Evolutionary conservation across 2,888 invertebrate genomes (phyloP).

Genomic region (Cerastoderma edule): DNA sequence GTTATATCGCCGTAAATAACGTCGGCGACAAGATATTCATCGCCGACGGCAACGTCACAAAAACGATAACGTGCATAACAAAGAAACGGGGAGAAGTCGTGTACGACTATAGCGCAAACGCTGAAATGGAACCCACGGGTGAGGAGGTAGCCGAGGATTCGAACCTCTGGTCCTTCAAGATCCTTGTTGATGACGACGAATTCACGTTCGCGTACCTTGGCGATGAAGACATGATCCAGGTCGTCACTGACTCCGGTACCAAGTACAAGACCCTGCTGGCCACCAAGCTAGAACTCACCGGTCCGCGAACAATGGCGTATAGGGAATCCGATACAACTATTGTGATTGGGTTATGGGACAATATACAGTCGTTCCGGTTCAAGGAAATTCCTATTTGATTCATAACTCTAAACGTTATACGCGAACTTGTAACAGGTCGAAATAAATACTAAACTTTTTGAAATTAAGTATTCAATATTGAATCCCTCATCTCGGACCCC

Average conservation of each 20-base stretch:
- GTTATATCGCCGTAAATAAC: conserved; percentile 43
- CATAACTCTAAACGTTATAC: neutral
- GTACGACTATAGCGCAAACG: conserved; percentile 42
- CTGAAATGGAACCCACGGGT: conserved; percentile 26
- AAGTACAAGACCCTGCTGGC: conserved; percentile 40
- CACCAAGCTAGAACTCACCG: conserved; percentile 45
- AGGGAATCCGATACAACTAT: conserved; percentile 44
- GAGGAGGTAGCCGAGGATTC: conserved; percentile 24
- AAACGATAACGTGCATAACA: conserved; percentile 44
- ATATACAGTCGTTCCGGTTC: conserved; percentile 53
- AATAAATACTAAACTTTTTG: neutral
- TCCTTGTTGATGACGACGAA: conserved; percentile 48
- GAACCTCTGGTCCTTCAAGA: conserved; percentile 57
- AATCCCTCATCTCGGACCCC: neutral
- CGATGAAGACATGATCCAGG: conserved; percentile 55
- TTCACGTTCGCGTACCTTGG: conserved; percentile 48
- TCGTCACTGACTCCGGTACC: conserved; percentile 39
- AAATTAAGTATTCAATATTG: neutral
- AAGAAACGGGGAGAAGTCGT: conserved; percentile 46
- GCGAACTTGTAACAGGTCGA: neutral
- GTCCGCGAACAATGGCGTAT: conserved; percentile 54
- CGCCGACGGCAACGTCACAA: conserved; percentile 46
- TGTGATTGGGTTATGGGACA: conserved; percentile 49
- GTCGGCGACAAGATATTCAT: conserved; percentile 43
- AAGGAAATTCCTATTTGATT: conserved; percentile 40